Conservation (phyloP, 1,140 invertebrate genomes). For the Heliconius eleuchia region DNA sequence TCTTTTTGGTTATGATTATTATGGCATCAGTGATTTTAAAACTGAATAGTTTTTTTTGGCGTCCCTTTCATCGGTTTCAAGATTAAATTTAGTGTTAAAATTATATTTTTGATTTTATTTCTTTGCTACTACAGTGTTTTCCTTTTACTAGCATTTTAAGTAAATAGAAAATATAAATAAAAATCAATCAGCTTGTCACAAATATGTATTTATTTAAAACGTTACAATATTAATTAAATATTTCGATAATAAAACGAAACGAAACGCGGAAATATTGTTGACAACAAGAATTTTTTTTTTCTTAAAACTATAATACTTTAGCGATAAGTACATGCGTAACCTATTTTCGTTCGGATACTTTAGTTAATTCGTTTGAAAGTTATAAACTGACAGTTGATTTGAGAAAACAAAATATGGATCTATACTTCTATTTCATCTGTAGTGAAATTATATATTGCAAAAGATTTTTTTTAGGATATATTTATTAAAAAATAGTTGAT, state of each 20-base stretch:
- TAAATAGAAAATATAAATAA: slow-evolving; percentile 37
- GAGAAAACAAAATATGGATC: not conserved
- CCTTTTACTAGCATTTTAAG: too few relatives aligned
- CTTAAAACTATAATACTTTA: slow-evolving; percentile 73
- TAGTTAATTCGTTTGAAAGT: not conserved
- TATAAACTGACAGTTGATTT: not conserved
- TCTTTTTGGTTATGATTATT: too few relatives aligned
- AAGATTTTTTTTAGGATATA: not conserved
- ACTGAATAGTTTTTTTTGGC: too few relatives aligned
- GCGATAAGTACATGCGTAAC: slow-evolving; percentile 62
- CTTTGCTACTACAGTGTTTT: too few relatives aligned
- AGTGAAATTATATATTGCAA: slow-evolving; percentile 4
- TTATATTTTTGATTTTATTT: too few relatives aligned
- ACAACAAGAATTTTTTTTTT: slow-evolving; percentile 65
- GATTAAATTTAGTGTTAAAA: too few relatives aligned
- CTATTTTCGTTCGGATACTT: slow-evolving; percentile 1
- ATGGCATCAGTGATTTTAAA: too few relatives aligned
- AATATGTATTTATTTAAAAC: slow-evolving; percentile 79
- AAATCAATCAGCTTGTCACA: slow-evolving; percentile 67
- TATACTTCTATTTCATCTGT: not conserved
- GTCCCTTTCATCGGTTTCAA: too few relatives aligned
- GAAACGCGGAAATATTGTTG: slow-evolving; percentile 65
- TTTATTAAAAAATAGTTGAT: not conserved
- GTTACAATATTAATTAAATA: slow-evolving; percentile 71
- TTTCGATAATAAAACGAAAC: slow-evolving; percentile 69